Evolutionary conservation across 2,797 vertebrate species (phyloP).

Genomic region (Xiphophorus birchmanni): DNA sequence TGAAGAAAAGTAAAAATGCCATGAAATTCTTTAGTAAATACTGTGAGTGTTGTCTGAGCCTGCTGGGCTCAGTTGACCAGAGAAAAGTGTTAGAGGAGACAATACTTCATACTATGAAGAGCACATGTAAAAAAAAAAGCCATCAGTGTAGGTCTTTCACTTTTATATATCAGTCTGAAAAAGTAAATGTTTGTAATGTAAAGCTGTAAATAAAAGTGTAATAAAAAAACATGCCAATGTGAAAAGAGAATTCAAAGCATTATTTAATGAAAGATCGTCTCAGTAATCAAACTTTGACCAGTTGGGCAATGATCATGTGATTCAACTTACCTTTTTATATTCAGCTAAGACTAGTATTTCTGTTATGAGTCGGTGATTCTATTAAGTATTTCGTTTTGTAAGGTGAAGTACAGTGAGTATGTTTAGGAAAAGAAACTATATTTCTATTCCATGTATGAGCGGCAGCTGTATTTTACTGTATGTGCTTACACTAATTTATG

Average conservation of each 20-base stretch:
- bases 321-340: conserved; percentile 51
- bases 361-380: conserved; percentile 35
- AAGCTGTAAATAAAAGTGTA: conserved; percentile 61
- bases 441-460: conserved; percentile 46
- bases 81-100: conserved; percentile 32
- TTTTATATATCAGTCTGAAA: conserved; percentile 51
- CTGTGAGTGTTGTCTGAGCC: conserved; percentile 50
- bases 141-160: conserved; percentile 48
- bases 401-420: conserved; percentile 49
- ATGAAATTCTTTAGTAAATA: conserved; percentile 45
- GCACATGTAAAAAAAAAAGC: conserved; percentile 50
- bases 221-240: conserved; percentile 25
- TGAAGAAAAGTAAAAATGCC: conserved; percentile 24
- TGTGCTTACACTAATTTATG: conserved; percentile 46
- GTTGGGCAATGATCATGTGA: conserved; percentile 16
- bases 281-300: conserved; percentile 36
- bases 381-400: conserved; percentile 57
- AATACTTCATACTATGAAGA: conserved; percentile 28
- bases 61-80: conserved; percentile 35
- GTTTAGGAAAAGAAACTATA: conserved; percentile 44
- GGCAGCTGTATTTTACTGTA: conserved; percentile 46
- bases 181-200: conserved; percentile 51
- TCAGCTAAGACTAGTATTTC: conserved; percentile 47
- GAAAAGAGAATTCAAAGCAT: conserved; percentile 46
- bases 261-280: conserved; percentile 35